Conservation (phyloP, 2,113 vertebrate species). For the Pyrgilauda ruficollis region DNA sequence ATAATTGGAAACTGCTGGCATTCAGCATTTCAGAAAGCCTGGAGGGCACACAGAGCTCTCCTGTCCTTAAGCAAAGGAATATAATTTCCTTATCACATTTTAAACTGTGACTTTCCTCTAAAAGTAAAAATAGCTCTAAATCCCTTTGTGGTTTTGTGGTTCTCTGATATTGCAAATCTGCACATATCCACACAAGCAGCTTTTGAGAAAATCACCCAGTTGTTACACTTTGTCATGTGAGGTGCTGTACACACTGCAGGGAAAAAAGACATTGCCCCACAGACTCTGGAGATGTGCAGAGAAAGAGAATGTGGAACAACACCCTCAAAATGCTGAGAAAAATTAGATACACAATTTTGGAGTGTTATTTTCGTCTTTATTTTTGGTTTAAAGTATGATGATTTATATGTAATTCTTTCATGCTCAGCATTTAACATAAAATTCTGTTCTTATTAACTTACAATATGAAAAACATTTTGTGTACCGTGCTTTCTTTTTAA, state of each 20-base stretch:
- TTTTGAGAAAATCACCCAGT: conserved; percentile 28
- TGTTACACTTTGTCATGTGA: neutral
- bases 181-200: neutral
- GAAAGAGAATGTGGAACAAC: neutral
- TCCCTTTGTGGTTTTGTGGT: conserved; percentile 49
- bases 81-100: conserved; percentile 32
- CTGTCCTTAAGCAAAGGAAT: conserved; percentile 32
- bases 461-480: neutral
- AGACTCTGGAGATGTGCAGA: neutral
- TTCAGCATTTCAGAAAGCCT: conserved; percentile 17
- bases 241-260: neutral
- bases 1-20: neutral
- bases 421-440: neutral
- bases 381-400: neutral
- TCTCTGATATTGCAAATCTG: conserved; percentile 26
- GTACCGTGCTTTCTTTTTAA: neutral
- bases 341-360: neutral
- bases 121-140: conserved; percentile 32
- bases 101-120: conserved; percentile 35
- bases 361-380: neutral
- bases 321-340: neutral
- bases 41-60: neutral
- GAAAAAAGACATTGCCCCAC: neutral
- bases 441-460: neutral
- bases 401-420: neutral